Base-by-base conservation (phyloP, 2,797 vertebrate genomes). In the Platyrinchus mystaceus region DNA sequence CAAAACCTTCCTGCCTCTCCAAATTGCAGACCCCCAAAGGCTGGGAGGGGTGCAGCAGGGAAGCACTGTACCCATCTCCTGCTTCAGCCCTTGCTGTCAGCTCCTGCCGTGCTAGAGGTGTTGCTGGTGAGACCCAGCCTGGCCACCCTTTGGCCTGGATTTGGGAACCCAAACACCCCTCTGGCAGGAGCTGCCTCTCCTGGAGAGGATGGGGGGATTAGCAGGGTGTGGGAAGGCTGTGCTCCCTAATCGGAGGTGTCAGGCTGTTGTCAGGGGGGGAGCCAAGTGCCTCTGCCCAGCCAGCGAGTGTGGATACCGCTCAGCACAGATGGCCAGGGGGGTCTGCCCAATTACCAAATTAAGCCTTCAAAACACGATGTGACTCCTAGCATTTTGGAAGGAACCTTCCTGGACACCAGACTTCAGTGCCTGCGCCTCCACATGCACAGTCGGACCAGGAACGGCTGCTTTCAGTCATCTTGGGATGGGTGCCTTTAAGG, bases 291-390 rank as follows among this genome's bases (percentile, higher is more conserved):
- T 86, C 91, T 94, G 84, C 58, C 82, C 92, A 92, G 83, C 87
- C 84, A 93, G 89, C 2, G 10, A 87, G 92, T 77, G 58, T 2
- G 6, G 89, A 79, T 75, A 86, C 37, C 0, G 3, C 77, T 81
- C 66, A 7, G 92, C 93, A 93, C 94, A 97, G 93, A 97, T 95
- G 89, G 92, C 69, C 1, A 12, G 46, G 69, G 79, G 68, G 76
- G 39, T 78, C 80, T 95, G 89, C 92, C 87, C 74, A 91, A 32
- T 93, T 88, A 93, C 91, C 91, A 94, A 96, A 97, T 95, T 92
- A 93, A 93, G 91, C 91, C 92, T 96, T 96, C 94, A 91, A 95
- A 96, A 94, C 68, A 84, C 1, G 0, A 41, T 76, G n/a, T 55
- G 70, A 89, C 84, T 93, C 60, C 34, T 63, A 77, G 58, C 17